Evolutionary conservation across 2,113 vertebrate genomes (phyloP).

Genomic region (Nesogale talazaci): DNA sequence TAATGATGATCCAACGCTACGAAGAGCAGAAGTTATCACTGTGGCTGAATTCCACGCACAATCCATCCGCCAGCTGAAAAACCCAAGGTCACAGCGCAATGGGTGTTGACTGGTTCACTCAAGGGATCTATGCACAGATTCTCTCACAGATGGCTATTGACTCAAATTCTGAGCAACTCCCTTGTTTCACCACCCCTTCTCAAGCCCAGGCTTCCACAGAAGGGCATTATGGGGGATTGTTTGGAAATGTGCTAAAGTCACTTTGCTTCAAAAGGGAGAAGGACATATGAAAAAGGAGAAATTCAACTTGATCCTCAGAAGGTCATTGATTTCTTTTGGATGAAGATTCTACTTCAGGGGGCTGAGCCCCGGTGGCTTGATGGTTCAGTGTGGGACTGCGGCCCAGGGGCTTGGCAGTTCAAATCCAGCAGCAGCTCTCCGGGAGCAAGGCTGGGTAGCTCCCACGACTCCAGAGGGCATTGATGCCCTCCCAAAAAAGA

Average conservation of each 20-base stretch:
- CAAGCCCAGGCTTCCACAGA: not conserved
- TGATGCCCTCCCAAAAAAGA: no score
- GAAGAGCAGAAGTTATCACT: not conserved
- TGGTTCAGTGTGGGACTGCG: no score
- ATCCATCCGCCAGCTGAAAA: not conserved
- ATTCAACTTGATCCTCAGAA: not conserved
- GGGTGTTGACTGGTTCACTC: not conserved
- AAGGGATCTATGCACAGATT: not conserved
- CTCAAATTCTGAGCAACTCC: not conserved
- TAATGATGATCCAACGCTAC: not conserved
- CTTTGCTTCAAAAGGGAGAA: not conserved
- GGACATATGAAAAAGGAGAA: not conserved
- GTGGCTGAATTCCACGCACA: not conserved
- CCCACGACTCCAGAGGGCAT: no score
- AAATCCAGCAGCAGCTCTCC: no score
- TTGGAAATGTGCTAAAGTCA: not conserved
- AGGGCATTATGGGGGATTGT: not conserved
- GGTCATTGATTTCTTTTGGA: not conserved
- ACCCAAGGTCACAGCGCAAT: not conserved
- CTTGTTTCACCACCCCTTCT: not conserved
- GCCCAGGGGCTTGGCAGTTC: no score
- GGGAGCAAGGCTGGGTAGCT: no score
- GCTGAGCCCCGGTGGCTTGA: no score
- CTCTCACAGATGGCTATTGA: not conserved
- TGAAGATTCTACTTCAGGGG: not conserved